Base-by-base conservation (phyloP, 2,113 vertebrate species). In the Atractosteus spatula region DNA sequence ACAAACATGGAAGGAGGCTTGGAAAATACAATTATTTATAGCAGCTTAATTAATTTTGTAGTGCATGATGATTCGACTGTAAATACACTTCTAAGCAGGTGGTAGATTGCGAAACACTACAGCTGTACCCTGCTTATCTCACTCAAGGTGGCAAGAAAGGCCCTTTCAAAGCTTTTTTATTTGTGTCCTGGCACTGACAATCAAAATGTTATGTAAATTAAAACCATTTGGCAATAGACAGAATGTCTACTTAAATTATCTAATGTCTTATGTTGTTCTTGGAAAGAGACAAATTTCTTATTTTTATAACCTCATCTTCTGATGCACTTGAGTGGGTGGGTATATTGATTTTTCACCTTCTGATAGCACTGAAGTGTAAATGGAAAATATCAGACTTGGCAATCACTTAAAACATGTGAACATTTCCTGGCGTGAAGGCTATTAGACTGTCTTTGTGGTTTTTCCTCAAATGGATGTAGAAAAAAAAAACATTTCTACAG, bases 311-410 rank as follows among this genome's bases (percentile, higher is more conserved):
- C 88, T 93, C 87, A 91, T 92, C 89, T 88, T 92, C 88, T 91
- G 92, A 90, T 89, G 91, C 91, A 90, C 86, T 90, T 91, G 89
- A 93, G 89, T 93, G 91, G 90, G 88, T 90, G 89, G 91, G 91
- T 92, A 90, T 93, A 94, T 94, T 93, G 93, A 94, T 94, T 94
- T 94, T 91, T 89, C 85, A 90, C 17, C 89, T 91, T 90, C 89
- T 92, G 90, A 92, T 91, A 87, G 89, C 88, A 89, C 90, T 92
- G 89, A 93, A 91, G 91, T 92, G 91, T 93, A 93, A 93, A 93
- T 93, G 90, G 91, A 94, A 94, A 93, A 92, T 91, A 91, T 93
- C 89, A 90, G 89, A 90, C 90, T 89, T 91, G 90, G 91, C 89
- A 92, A 93, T 92, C 89, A 90, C 90, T 92, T 92, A 91, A 90